These are phyloP conservation scores for Vireo griseus DNA, from an alignment of 2,797 vertebrate genomes.

Conservation along the genomic window DNA sequence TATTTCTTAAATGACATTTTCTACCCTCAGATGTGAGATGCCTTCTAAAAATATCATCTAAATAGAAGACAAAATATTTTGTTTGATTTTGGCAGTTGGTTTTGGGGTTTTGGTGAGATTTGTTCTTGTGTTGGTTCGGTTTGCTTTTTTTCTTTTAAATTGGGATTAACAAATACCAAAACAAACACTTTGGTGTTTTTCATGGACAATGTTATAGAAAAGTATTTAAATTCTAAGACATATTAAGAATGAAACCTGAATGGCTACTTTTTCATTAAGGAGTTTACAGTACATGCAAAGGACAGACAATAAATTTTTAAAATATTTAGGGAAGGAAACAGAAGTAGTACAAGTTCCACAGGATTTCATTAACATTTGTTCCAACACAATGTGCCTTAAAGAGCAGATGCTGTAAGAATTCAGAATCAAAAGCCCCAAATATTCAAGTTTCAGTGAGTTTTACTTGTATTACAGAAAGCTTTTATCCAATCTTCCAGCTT, in stretches of 20 bases:
- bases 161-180: background rate
- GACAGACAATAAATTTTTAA: background rate
- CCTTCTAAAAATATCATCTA: background rate
- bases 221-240: background rate
- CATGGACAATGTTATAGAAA: background rate
- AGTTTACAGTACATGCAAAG: background rate
- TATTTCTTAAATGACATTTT: rapidly evolving
- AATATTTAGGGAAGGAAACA: background rate
- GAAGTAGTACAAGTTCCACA: background rate
- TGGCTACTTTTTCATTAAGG: background rate
- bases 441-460: background rate
- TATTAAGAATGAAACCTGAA: background rate
- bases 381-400: background rate
- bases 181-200: background rate
- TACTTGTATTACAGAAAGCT: background rate
- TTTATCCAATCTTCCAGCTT: background rate
- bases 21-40: background rate
- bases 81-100: background rate
- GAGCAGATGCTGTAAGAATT: background rate
- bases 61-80: background rate
- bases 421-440: background rate
- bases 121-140: background rate
- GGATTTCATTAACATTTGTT: background rate
- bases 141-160: background rate
- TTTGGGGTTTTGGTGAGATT: background rate